A percentile compares a stretch with the other conserved stretches of the same genome.
Conservation (phyloP, 2,113 vertebrate species). For the Strigops habroptila region DNA sequence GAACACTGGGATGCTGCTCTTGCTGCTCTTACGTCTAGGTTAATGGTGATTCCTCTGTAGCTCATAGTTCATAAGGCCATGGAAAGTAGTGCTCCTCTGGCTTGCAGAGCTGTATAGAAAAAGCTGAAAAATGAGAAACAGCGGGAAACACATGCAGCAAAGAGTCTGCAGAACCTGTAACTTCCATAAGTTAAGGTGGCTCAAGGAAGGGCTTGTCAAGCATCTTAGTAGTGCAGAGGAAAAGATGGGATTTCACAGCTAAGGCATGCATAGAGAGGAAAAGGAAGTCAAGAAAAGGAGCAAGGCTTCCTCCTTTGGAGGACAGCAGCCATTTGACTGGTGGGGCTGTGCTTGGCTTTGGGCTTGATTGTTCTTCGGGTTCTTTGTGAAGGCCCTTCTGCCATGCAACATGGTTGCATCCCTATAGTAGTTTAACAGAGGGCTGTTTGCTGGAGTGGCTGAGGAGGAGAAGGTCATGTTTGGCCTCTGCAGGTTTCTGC, state of each 20-base stretch:
- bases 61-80: background rate
- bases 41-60: background rate
- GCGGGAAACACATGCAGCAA: accelerated
- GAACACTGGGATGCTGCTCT: background rate
- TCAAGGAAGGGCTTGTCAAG: background rate
- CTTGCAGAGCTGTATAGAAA: background rate
- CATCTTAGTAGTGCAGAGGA: background rate
- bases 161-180: background rate
- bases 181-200: background rate
- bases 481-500: background rate
- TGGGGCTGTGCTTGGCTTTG: background rate
- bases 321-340: background rate
- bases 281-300: background rate
- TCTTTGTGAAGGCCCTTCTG: background rate
- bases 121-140: background rate
- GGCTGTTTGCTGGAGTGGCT: background rate
- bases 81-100: background rate
- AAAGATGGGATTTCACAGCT: background rate
- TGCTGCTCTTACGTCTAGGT: background rate
- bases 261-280: background rate
- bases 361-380: background rate
- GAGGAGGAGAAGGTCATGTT: accelerated
- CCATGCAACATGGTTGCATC: accelerated
- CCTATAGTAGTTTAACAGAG: background rate
- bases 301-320: background rate